Conservation (phyloP, 2,797 vertebrate species). For the Onychomys arenicola region DNA sequence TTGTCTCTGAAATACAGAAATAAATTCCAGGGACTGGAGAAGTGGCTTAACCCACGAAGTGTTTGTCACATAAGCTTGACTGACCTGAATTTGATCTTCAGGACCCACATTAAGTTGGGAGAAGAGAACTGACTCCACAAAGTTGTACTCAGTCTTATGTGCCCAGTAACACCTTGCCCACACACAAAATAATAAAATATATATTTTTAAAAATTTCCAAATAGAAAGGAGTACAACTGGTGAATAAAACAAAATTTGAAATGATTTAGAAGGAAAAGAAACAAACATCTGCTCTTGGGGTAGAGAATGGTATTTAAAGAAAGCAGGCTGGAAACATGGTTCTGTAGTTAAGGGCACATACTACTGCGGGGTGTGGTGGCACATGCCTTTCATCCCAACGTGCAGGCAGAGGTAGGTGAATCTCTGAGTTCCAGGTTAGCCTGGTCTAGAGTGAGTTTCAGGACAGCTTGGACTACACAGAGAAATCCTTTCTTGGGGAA, state of each 20-base stretch:
- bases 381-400: neutral
- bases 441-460: too few species aligned
- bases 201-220: neutral
- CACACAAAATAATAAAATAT: neutral
- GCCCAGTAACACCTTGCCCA: neutral
- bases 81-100: neutral
- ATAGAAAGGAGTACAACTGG: neutral
- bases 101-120: neutral
- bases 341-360: neutral
- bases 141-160: neutral
- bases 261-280: neutral
- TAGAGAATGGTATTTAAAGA: neutral
- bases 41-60: neutral
- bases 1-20: constrained; percentile 32
- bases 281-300: neutral
- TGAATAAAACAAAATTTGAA: constrained; percentile 47
- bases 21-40: neutral
- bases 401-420: neutral
- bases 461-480: neutral
- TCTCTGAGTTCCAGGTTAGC: neutral
- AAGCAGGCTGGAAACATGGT: neutral
- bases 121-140: neutral
- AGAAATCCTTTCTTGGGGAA: neutral
- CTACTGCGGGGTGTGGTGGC: neutral
- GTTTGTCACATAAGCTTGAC: neutral